A percentile compares a stretch with the other conserved stretches of the same genome.
These are phyloP conservation scores for Axinella damicornis DNA, from an alignment of 37 sponge, comb jelly and placozoan species.

Conservation along the genomic window DNA sequence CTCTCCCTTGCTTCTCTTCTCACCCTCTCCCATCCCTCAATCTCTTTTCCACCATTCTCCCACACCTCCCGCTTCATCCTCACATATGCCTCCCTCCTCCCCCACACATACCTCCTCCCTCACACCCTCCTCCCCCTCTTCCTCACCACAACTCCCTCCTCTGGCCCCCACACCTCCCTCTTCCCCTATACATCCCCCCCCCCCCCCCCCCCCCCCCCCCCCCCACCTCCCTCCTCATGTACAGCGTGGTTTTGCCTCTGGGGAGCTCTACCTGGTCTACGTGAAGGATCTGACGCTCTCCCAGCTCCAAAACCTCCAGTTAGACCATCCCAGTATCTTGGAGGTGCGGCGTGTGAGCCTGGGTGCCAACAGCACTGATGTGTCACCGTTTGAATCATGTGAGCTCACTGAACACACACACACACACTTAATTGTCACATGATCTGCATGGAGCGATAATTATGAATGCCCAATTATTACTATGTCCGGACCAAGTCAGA, in stretches of 20 bases:
- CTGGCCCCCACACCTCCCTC: background rate
- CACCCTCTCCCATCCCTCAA: too few species aligned
- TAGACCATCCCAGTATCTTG: constrained; percentile 18
- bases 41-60: too few species aligned
- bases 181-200: background rate
- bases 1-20: too few species aligned
- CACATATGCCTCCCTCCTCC: too few species aligned
- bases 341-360: background rate
- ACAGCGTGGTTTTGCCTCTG: constrained; percentile 5
- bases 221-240: too few species aligned
- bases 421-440: too few species aligned
- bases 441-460: too few species aligned
- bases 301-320: constrained; percentile 27
- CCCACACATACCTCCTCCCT: too few species aligned
- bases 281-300: constrained; percentile 44
- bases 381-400: background rate
- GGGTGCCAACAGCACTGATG: background rate
- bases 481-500: too few species aligned
- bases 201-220: constrained; percentile 3
- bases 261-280: constrained; percentile 23
- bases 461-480: too few species aligned
- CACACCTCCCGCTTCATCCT: too few species aligned
- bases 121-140: background rate
- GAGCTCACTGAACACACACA: too few species aligned
- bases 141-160: constrained; percentile 1